Conservation (phyloP, 2,888 invertebrate genomes). For the Oligia strigilis region DNA sequence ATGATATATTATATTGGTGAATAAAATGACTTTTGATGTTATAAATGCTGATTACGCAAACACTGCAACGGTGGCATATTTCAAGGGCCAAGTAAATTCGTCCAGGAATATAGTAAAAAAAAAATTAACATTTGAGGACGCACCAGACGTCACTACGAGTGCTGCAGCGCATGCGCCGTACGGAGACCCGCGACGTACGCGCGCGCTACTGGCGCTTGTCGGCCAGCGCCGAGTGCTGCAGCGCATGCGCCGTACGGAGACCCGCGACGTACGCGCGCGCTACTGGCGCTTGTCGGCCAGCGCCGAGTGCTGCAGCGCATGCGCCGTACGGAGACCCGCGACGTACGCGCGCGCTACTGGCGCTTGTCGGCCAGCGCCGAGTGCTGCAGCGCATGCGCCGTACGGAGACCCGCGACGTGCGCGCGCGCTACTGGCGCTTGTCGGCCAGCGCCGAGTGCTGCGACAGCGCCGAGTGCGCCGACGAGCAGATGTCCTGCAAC, state of each 20-base stretch:
- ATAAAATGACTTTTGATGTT: slow-evolving; percentile 9
- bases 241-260: no score
- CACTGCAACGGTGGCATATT: slow-evolving; percentile 8
- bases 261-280: slow-evolving; percentile 34
- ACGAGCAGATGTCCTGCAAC: slow-evolving; percentile 83
- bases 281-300: slow-evolving; percentile 73
- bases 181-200: no score
- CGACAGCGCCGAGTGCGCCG: slow-evolving; percentile 90
- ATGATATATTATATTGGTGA: slow-evolving; percentile 6
- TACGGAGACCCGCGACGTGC: no score
- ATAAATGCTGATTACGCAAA: slow-evolving; percentile 39
- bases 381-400: no score
- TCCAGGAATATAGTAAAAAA: not conserved
- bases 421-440: no score
- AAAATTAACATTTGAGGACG: not conserved
- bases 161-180: no score
- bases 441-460: slow-evolving; percentile 73
- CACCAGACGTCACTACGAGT: not conserved
- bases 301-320: not conserved
- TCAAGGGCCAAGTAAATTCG: slow-evolving; percentile 6
- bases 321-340: no score
- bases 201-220: slow-evolving; percentile 74
- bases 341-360: slow-evolving; percentile 70
- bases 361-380: slow-evolving; percentile 64
- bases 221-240: not conserved